phyloP scores from a whole-genome alignment of 1,140 invertebrate species.

The Philotrypesis tridentata region DNA sequence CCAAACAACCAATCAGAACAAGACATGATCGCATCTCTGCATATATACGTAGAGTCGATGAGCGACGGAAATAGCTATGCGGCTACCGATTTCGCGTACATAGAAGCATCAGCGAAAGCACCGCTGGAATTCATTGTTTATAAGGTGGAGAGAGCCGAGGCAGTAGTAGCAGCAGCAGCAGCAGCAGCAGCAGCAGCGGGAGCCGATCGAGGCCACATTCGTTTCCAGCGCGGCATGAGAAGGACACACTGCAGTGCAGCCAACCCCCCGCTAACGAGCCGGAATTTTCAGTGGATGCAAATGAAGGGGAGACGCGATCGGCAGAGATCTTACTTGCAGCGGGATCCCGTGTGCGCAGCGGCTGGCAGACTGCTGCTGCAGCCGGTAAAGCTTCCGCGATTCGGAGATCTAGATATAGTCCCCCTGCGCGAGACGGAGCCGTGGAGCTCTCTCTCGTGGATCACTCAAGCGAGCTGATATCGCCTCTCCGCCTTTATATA shows the following conservation, averaged over 20 bases:
- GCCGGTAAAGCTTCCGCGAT: constrained; percentile 19
- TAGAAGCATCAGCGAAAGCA: no score
- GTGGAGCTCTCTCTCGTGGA: not conserved
- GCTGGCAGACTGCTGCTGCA: no score
- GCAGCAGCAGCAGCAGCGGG: no score
- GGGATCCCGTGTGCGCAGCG: constrained; percentile 46
- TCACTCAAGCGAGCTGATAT: not conserved
- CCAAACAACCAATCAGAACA: no score
- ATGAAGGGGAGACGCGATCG: constrained; percentile 5
- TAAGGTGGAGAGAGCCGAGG: no score
- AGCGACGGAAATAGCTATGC: constrained; percentile 27
- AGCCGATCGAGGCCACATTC: constrained; percentile 5
- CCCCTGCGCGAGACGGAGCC: no score
- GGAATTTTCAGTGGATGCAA: constrained; percentile 37
- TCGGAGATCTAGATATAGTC: constrained; percentile 10
- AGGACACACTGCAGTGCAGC: no score
- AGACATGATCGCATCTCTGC: no score
- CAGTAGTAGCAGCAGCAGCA: no score
- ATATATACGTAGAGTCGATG: constrained; percentile 4
- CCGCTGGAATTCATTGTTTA: constrained; percentile 10
- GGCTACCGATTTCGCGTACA: not conserved
- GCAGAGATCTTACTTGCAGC: constrained; percentile 26
- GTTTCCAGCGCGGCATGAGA: not conserved
- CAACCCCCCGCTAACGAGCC: constrained; percentile 21
- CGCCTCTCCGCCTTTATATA: no score